Conservation (phyloP, 2,888 invertebrate genomes). For the Sericinus montela region DNA sequence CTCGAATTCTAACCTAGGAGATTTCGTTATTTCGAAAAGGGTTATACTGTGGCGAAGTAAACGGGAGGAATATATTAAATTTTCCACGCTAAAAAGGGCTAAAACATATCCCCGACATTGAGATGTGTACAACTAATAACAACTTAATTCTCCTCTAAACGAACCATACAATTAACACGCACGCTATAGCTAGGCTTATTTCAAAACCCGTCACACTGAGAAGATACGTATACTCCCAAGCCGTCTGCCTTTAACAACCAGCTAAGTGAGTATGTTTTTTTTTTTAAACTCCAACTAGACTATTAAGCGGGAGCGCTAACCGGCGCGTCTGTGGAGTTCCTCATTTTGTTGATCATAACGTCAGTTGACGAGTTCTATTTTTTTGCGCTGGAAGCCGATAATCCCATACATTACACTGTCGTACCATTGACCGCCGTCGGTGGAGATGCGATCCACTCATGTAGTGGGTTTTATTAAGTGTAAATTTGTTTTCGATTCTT, state of each 20-base stretch:
- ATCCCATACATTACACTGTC: constrained; percentile 11
- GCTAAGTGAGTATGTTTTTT: constrained; percentile 13
- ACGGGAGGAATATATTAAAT: no score
- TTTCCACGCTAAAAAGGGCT: no score
- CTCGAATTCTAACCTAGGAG: no score
- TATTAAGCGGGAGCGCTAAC: constrained; percentile 14
- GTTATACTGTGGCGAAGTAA: no score
- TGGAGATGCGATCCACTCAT: background rate
- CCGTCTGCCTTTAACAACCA: constrained; percentile 6
- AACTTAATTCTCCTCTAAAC: background rate
- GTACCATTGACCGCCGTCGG: constrained; percentile 2
- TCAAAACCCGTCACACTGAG: constrained; percentile 3
- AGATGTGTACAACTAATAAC: background rate
- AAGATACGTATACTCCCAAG: constrained; percentile 4
- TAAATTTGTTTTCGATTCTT: background rate
- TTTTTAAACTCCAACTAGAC: background rate
- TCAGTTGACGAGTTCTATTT: constrained; percentile 4
- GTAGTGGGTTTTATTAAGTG: constrained; percentile 6
- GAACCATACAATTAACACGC: constrained; percentile 5
- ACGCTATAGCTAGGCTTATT: background rate
- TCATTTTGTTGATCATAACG: constrained; percentile 13
- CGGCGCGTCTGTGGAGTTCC: constrained; percentile 9
- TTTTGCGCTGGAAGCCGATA: constrained; percentile 6
- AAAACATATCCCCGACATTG: no score
- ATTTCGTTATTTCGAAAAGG: no score